Evolutionary conservation across 2,888 invertebrate genomes (phyloP).

Genomic region (Tetanocera ferruginea): DNA sequence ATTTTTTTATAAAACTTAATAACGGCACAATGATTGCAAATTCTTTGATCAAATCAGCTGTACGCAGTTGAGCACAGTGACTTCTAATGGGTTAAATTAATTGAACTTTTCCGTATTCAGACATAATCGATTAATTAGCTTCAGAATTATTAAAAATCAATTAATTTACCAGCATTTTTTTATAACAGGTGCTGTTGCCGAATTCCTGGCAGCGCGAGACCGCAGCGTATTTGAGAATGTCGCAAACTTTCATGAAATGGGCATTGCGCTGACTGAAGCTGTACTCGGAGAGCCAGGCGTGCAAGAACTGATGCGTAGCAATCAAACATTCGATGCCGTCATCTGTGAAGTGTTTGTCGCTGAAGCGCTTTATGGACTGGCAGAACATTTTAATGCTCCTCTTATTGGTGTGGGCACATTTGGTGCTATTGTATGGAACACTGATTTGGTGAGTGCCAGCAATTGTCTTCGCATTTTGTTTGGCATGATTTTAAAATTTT

Average conservation of each 20-base stretch:
- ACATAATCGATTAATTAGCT: too few relatives aligned
- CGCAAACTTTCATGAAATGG: constrained; percentile 52
- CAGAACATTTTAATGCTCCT: constrained; percentile 63
- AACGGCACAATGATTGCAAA: too few relatives aligned
- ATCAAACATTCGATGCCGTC: constrained; percentile 67
- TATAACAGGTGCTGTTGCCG: constrained; percentile 32
- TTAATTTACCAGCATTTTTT: neutral
- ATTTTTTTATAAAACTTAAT: too few relatives aligned
- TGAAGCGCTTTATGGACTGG: constrained; percentile 66
- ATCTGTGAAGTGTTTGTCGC: constrained; percentile 66
- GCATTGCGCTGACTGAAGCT: constrained; percentile 53
- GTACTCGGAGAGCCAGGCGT: constrained; percentile 51
- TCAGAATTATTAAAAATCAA: neutral
- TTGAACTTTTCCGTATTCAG: too few relatives aligned
- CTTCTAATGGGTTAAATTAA: too few relatives aligned
- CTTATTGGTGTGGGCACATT: constrained; percentile 61
- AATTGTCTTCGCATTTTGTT: neutral
- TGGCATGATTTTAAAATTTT: constrained; percentile 61
- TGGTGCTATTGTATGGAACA: constrained; percentile 60
- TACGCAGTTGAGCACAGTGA: too few relatives aligned
- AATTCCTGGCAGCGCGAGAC: neutral
- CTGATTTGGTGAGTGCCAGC: constrained; percentile 5
- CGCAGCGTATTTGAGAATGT: constrained; percentile 42
- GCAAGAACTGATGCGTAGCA: constrained; percentile 57
- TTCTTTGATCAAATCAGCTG: too few relatives aligned